Evolutionary conservation across 1,140 invertebrate genomes (phyloP).

Genomic region (Goniozus legneri): DNA sequence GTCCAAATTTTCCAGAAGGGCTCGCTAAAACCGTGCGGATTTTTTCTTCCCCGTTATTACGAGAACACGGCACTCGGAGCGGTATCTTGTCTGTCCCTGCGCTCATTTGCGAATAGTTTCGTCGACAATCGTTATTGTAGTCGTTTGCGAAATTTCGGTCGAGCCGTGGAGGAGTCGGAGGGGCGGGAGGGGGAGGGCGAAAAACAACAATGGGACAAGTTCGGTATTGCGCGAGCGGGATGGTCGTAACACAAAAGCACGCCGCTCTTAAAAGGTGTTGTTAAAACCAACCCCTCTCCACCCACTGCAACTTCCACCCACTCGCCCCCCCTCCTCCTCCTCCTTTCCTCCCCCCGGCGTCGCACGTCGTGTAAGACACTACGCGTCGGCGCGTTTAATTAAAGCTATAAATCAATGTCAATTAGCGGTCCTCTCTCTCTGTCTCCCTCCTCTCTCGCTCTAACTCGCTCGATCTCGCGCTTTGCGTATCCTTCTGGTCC

Average conservation of each 20-base stretch:
- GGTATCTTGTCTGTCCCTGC: neutral
- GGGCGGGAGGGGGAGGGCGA: slow-evolving; percentile 4
- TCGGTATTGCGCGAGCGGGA: neutral
- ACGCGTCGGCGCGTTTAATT: slow-evolving; percentile 47
- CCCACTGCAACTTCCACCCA: no score
- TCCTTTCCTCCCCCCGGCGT: no score
- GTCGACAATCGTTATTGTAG: neutral
- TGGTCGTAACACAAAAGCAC: slow-evolving; percentile 23
- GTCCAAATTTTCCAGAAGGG: no score
- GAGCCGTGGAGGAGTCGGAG: neutral
- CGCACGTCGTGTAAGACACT: slow-evolving; percentile 39
- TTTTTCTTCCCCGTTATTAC: no score
- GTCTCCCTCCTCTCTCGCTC: neutral
- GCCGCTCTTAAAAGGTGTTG: slow-evolving; percentile 37
- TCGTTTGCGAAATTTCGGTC: neutral
- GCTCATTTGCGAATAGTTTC: no score
- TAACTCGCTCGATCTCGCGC: neutral
- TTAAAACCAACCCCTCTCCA: slow-evolving; percentile 34
- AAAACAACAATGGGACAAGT: neutral
- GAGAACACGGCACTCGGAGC: no score
- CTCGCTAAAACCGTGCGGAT: no score
- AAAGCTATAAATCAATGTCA: slow-evolving; percentile 54
- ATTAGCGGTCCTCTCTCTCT: slow-evolving; percentile 34
- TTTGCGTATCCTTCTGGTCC: neutral
- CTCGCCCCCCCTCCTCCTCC: no score